Evolutionary conservation across 2,113 vertebrate species (phyloP), one percentile per base, ranked within the genome.

Genomic region (Petromus typicus): DNA sequence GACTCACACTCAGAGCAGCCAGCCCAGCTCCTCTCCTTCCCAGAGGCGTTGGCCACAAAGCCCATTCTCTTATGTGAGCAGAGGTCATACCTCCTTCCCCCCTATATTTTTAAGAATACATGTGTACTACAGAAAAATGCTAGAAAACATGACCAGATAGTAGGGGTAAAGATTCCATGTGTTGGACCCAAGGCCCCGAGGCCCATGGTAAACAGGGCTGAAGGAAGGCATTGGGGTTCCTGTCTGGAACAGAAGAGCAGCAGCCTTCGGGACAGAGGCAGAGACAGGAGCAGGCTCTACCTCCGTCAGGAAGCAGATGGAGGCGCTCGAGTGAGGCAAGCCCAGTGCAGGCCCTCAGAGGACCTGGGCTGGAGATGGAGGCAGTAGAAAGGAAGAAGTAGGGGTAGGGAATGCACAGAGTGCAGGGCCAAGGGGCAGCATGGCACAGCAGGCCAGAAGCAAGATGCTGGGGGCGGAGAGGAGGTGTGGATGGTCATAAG

Each of bases 31-130:
- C 45, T 37, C n/a, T 54, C 3, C 71, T 78, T 66, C 32, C 73
- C 3, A 7, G 18, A 40, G 45, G 0, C 75, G 9, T 18, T 17
- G 48, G 22, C 73, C 6, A 4, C 37, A 2, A 0, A 3, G n/a
- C 83, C 27, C 43, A 20, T 67, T 81, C 17, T 57, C 54, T 61
- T 30, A 37, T 4, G 0, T 57, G 12, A 54, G 14, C 71, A 85
- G 48, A 30, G n/a, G n/a, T 67, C n/a, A 45, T 6, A 48, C 40
- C 48, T 63, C 18, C 27, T 5, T 16, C 3, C 2, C 22, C 34
- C 56, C 75, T 32, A 43, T 73, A 48, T 23, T 43, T 18, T 90
- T 11, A 56, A 2, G 12, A 84, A 48, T 75, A 22, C 20, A 2
- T 32, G 12, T 71, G 23, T 37, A 78, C 16, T 34, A 0, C 82